These are phyloP conservation scores for Chaetodon auriga DNA, from an alignment of 2,113 vertebrate species.

Conservation along the genomic window DNA sequence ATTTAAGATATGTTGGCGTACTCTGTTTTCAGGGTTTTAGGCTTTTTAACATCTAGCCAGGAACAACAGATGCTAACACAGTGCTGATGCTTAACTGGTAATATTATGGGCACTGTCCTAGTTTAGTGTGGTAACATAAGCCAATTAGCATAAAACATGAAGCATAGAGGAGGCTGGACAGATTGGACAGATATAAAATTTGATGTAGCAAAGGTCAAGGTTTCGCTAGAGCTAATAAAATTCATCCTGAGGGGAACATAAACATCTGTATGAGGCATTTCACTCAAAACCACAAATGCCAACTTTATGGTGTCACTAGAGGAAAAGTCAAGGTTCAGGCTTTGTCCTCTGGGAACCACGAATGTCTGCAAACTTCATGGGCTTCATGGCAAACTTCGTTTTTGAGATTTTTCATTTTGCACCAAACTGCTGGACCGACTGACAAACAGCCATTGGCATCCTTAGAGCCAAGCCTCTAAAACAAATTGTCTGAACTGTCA, in stretches of 20 bases:
- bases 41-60: background rate
- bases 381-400: too few species aligned
- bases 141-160: background rate
- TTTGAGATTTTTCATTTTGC: background rate
- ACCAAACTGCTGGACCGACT: background rate
- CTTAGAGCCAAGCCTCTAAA: background rate
- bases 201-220: background rate
- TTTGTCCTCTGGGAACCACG: background rate
- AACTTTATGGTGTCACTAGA: background rate
- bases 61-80: background rate
- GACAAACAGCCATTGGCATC: background rate
- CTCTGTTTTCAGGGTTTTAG: background rate
- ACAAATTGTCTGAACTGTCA: background rate
- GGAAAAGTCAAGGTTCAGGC: background rate
- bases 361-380: too few species aligned
- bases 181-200: background rate
- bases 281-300: background rate
- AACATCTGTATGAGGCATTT: background rate
- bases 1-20: background rate
- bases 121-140: background rate
- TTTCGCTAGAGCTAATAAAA: background rate
- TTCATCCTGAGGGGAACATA: background rate
- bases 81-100: too few species aligned
- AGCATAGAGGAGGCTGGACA: background rate
- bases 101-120: too few species aligned